Evolutionary conservation across 1,140 invertebrate species (phyloP).

Genomic region (Globodera ellingtonae): DNA sequence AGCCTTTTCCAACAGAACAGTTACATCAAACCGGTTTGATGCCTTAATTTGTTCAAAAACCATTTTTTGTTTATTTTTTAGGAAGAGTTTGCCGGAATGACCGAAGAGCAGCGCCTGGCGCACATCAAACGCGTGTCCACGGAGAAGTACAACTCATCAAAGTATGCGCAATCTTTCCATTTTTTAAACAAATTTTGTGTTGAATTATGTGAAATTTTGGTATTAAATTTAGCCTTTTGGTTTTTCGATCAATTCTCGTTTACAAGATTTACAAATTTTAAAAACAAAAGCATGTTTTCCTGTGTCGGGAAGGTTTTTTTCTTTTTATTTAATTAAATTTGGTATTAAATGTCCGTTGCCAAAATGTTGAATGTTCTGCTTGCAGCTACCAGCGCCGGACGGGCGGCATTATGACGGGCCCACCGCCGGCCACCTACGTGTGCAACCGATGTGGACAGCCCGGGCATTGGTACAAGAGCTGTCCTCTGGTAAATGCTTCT

Average conservation of each 20-base stretch:
- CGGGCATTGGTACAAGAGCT: slow-evolving; percentile 95
- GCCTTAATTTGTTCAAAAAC: slow-evolving; percentile 12
- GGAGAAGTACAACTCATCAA: slow-evolving; percentile 91
- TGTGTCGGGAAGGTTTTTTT: too few species aligned
- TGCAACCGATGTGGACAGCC: slow-evolving; percentile 88
- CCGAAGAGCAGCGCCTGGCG: slow-evolving; percentile 93
- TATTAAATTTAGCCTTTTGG: too few species aligned
- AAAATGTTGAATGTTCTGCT: slow-evolving; percentile 12
- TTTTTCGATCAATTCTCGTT: too few species aligned
- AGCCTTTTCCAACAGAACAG: slow-evolving; percentile 12
- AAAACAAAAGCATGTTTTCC: too few species aligned
- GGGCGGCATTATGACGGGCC: slow-evolving; percentile 73
- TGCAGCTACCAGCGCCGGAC: slow-evolving; percentile 47
- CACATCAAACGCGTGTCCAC: slow-evolving; percentile 95
- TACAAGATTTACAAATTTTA: too few species aligned
- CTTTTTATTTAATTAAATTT: too few species aligned
- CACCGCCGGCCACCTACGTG: slow-evolving; percentile 83
- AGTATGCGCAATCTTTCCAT: slow-evolving; percentile 74
- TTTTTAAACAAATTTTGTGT: slow-evolving; percentile 20
- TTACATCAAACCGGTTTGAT: slow-evolving; percentile 48
- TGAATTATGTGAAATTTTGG: neutral
- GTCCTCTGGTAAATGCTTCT: slow-evolving; percentile 74
- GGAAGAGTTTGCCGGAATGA: slow-evolving; percentile 83
- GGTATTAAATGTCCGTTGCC: neutral
- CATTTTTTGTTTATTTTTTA: slow-evolving; percentile 50